phyloP scores from a whole-genome alignment of 2,113 vertebrate genomes.

The Indicator indicator region DNA sequence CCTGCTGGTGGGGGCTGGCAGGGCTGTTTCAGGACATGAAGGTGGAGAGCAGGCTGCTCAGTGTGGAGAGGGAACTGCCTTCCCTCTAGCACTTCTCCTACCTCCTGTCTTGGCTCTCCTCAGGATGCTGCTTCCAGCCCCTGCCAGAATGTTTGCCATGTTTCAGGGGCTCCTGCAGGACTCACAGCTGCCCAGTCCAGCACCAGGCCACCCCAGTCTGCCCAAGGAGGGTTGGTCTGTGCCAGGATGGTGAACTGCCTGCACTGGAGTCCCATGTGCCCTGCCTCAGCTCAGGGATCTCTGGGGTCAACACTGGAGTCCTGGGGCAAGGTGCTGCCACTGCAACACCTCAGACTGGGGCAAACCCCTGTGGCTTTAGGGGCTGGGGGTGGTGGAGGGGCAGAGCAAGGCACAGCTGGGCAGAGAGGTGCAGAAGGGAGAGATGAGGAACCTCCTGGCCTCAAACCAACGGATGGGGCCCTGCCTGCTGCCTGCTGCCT shows the following conservation, averaged over 20 bases:
- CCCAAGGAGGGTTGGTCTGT: neutral
- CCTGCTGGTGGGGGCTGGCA: neutral
- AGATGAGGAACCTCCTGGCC: too few relatives aligned
- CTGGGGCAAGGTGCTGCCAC: neutral
- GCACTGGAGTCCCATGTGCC: too few relatives aligned
- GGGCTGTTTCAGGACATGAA: neutral
- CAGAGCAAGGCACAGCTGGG: neutral
- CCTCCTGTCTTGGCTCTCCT: neutral
- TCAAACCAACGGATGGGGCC: too few relatives aligned
- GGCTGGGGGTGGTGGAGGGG: neutral
- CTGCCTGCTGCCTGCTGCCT: neutral
- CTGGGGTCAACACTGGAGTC: accelerated
- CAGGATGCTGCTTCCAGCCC: accelerated
- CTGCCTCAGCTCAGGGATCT: accelerated
- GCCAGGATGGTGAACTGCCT: neutral
- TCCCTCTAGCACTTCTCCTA: neutral
- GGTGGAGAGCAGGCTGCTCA: neutral
- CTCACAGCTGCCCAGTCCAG: neutral
- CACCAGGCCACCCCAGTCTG: neutral
- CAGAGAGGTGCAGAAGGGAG: too few relatives aligned
- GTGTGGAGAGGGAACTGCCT: neutral
- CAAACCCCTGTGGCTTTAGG: accelerated
- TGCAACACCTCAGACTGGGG: accelerated
- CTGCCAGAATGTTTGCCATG: neutral
- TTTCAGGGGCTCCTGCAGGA: neutral